phyloP scores from a whole-genome alignment of 2,888 invertebrate species.

The Pediacus dermestoides region DNA sequence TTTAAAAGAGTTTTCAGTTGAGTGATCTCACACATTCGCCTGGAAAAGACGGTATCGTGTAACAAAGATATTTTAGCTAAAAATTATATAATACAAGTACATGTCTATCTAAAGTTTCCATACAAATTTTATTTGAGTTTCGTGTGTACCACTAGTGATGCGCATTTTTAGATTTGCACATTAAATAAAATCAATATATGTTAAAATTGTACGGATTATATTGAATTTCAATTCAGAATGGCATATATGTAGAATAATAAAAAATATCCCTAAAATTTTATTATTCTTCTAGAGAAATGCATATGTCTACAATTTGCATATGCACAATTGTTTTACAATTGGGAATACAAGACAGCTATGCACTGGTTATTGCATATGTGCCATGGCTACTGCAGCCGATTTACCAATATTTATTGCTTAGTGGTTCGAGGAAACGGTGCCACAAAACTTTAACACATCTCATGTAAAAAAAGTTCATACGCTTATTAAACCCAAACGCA shows the following conservation, averaged over 20 bases:
- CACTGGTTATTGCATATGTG: too few species aligned
- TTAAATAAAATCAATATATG: neutral
- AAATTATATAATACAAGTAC: too few species aligned
- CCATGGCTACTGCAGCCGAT: too few species aligned
- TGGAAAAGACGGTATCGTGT: neutral
- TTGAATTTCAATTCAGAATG: conserved; percentile 2
- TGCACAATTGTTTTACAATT: too few species aligned
- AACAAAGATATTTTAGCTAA: neutral
- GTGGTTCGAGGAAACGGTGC: too few species aligned
- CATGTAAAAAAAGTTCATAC: too few species aligned
- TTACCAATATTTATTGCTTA: too few species aligned
- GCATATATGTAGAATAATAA: neutral
- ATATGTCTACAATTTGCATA: conserved; percentile 2
- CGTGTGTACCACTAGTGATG: neutral
- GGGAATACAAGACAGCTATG: too few species aligned
- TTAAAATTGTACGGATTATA: conserved; percentile 1
- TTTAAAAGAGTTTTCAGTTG: conserved; percentile 1
- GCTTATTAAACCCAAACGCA: too few species aligned
- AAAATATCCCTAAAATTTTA: neutral
- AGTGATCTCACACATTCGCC: conserved; percentile 2
- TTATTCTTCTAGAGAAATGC: conserved; percentile 1
- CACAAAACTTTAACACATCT: too few species aligned
- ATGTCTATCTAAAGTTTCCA: neutral
- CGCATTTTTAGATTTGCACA: conserved; percentile 1
- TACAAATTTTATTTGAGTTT: conserved; percentile 1